Base-by-base conservation (phyloP, 2,888 invertebrate species). In the Lacanobia wlatinum region DNA sequence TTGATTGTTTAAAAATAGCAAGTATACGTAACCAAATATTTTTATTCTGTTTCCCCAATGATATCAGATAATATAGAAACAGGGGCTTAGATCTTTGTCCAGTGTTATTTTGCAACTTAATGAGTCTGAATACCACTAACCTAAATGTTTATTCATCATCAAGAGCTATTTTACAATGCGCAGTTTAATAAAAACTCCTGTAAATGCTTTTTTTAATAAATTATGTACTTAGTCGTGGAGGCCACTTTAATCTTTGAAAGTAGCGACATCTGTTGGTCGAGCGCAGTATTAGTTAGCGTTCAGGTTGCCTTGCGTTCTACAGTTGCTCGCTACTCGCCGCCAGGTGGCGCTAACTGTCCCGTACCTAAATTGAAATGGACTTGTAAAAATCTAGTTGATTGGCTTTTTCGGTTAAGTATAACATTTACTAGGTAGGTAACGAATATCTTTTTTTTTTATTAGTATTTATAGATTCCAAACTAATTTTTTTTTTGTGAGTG, bases 231-330 rank as follows among this genome's bases (percentile, higher is more conserved):
- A 0, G 0, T 0, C 0, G 0, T 18, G 38, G 6, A 52, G 46
- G 55, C 10, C 1, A 43, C 43, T 40, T 52, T 12, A 62, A 23
- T 46, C 34, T 14, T 38, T 0, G 10, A 50, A 3, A 70, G 61
- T 68, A 85, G 81, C 77, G 85, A 71, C 85, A 87, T 87, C 85
- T 85, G 10, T 75, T 63, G 23, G 53, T 55, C 40, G 3, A 9
- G 2, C 38, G 16, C 7, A 21, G 43, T 21, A 65, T 69, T 34
- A 23, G 18, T 60, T 43, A 60, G 63, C 21, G 6, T 16, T 28
- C 28, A 14, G 9, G 12, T 56, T 70, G 16, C 46, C 64, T 14
- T n/a, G 34, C 1, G 14, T 5, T n/a, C n/a, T 21, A 23, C 18
- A 14, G 23, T 52, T 73, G 9, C 1, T 55, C 21, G 53, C 74